Evolutionary conservation across 2,888 invertebrate species (phyloP).

Genomic region (Drosophila nr. perissopoda): DNA sequence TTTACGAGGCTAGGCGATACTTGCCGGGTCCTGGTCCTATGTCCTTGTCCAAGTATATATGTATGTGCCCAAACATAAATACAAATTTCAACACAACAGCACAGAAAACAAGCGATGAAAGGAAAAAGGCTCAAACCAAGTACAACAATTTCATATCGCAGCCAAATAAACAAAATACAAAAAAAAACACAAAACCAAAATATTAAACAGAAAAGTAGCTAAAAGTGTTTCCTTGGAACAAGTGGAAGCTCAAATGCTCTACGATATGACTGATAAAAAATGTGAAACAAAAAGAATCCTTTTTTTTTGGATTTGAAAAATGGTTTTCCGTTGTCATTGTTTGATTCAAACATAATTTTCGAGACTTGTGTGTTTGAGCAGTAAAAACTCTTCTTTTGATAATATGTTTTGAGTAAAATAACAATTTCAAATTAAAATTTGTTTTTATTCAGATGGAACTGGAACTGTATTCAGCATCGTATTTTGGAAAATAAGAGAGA

Average conservation of each 20-base stretch:
- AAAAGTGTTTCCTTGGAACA: neutral
- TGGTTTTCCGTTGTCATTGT: neutral
- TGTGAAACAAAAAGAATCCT: neutral
- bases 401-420: neutral
- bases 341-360: neutral
- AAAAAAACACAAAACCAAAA: conserved; percentile 16
- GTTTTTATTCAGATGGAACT: neutral
- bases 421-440: neutral
- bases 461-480: neutral
- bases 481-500: neutral
- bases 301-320: neutral
- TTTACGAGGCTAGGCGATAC: conserved; percentile 67
- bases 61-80: conserved; percentile 66
- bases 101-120: conserved; percentile 64
- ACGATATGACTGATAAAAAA: neutral
- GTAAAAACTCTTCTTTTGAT: neutral
- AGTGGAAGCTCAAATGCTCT: conserved; percentile 25
- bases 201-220: conserved; percentile 18
- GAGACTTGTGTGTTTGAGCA: neutral
- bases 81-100: conserved; percentile 74
- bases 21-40: conserved; percentile 37
- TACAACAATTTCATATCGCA: conserved; percentile 65
- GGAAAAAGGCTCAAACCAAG: conserved; percentile 54
- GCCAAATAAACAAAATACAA: conserved; percentile 56
- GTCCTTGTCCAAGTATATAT: conserved; percentile 45